Percentiles rank a stretch among this genome's conserved stretches.
phyloP scores from a whole-genome alignment of 1,140 invertebrate species.

The Caenorhabditis latens region DNA sequence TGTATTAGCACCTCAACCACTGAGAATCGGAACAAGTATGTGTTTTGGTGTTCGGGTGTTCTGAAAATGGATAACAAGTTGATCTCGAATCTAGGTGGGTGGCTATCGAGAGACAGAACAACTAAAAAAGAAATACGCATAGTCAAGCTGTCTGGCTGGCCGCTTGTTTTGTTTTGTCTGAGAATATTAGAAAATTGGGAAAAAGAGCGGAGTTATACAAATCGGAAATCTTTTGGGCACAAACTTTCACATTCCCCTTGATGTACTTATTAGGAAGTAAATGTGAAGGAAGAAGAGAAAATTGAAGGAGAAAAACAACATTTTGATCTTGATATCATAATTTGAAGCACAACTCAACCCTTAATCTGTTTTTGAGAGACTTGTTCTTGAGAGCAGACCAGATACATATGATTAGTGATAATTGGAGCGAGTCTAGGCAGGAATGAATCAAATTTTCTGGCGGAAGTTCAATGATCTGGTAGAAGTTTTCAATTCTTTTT shows the following conservation, averaged over 20 bases:
- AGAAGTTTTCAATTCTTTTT: neutral
- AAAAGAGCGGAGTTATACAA: neutral
- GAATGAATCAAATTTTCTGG: neutral
- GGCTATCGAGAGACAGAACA: neutral
- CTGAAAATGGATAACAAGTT: conserved; percentile 45
- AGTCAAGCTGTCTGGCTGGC: neutral
- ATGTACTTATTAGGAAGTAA: conserved; percentile 17
- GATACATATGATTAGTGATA: conserved; percentile 19
- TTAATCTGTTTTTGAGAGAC: neutral
- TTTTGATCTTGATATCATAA: conserved; percentile 41
- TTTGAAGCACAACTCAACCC: neutral
- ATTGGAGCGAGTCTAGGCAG: neutral
- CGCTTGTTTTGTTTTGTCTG: neutral
- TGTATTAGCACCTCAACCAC: neutral
- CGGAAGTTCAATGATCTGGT: neutral
- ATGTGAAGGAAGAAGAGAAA: neutral
- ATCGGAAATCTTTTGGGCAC: neutral
- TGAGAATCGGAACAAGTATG: conserved; percentile 21
- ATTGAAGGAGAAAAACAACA: neutral
- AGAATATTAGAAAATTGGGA: neutral
- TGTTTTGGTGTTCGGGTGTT: conserved; percentile 36
- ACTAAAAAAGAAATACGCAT: conserved; percentile 14
- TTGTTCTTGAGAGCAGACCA: neutral
- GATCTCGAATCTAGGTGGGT: conserved; percentile 41
- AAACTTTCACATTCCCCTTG: conserved; percentile 7